Conservation (phyloP, 2,113 vertebrate genomes). For the Scortum barcoo region DNA sequence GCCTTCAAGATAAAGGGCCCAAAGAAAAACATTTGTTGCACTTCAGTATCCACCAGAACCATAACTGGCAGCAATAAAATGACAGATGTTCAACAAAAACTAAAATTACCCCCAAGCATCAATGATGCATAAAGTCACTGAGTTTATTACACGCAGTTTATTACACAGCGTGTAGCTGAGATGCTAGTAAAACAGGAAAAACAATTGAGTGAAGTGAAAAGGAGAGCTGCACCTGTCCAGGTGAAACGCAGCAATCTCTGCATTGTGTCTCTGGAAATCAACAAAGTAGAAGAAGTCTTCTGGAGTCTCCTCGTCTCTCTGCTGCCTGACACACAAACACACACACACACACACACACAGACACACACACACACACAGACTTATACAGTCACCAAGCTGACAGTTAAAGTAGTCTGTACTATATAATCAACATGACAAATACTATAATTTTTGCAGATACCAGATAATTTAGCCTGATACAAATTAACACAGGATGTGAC, state of each 20-base stretch:
- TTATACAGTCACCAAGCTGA: conserved; percentile 13
- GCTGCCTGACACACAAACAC: conserved; percentile 87
- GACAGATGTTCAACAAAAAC: conserved; percentile 39
- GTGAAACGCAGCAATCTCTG: conserved; percentile 97
- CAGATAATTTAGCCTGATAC: conserved; percentile 6
- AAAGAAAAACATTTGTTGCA: conserved; percentile 19
- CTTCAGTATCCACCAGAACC: background rate
- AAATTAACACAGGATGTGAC: background rate
- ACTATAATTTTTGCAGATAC: conserved; percentile 9
- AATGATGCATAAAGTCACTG: background rate
- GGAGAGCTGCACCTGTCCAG: conserved; percentile 90
- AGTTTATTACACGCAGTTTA: too few relatives aligned
- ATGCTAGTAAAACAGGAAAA: conserved; percentile 12
- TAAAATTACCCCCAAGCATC: conserved; percentile 20
- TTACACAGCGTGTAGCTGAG: background rate
- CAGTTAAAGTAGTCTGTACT: background rate
- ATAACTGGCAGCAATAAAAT: conserved; percentile 37
- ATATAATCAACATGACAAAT: conserved; percentile 32
- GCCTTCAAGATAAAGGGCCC: background rate
- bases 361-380: conserved; percentile 26
- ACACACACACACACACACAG: conserved; percentile 45
- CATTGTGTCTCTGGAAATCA: conserved; percentile 97
- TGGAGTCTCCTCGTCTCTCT: conserved; percentile 92
- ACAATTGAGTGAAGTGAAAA: background rate
- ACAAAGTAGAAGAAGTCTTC: conserved; percentile 96